Evolutionary conservation across 2,113 vertebrate species (phyloP).

Genomic region (Nycticorax nycticorax): DNA sequence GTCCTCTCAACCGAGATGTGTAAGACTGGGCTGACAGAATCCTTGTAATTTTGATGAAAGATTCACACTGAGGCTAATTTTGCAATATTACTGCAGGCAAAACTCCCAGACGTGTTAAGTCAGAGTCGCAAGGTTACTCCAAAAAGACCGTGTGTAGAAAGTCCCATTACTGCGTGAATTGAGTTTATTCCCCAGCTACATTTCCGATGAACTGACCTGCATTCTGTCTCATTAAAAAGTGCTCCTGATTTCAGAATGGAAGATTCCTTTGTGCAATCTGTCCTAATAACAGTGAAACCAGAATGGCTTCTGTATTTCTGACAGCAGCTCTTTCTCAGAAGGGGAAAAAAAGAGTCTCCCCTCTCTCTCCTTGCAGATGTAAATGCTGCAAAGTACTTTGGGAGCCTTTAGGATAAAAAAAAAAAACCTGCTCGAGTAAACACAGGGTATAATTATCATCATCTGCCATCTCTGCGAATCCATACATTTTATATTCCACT

Average conservation of each 20-base stretch:
- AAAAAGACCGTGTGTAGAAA: not conserved
- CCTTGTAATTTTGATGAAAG: not conserved
- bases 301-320: not conserved
- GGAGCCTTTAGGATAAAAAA: constrained; percentile 9
- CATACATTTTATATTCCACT: constrained; percentile 57
- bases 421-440: not conserved
- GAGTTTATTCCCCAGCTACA: not conserved
- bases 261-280: not conserved
- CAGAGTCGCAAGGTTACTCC: not conserved
- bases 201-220: not conserved
- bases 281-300: not conserved
- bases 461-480: constrained; percentile 34
- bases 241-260: not conserved
- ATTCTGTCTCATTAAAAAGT: not conserved
- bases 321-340: not conserved
- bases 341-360: not conserved
- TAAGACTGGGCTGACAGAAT: not conserved
- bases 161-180: not conserved
- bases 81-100: not conserved
- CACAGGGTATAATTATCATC: constrained; percentile 58
- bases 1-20: not conserved
- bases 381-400: constrained; percentile 31
- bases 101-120: not conserved
- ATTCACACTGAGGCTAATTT: not conserved
- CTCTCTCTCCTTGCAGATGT: not conserved